Base-by-base conservation (phyloP, 2,113 vertebrate genomes). In the Trematocara macrostoma region DNA sequence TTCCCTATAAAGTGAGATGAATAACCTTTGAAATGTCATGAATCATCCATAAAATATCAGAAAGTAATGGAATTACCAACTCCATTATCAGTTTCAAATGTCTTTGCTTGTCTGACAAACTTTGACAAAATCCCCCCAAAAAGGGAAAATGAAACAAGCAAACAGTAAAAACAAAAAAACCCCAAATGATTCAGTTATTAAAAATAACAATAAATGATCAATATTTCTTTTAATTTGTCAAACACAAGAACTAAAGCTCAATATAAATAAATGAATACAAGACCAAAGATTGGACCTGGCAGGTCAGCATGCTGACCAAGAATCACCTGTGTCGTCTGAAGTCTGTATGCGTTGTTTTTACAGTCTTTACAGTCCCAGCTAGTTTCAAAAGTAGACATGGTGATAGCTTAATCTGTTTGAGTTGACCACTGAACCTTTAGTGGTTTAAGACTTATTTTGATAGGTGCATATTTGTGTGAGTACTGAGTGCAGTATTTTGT, bases 201-300 rank as follows among this genome's bases (percentile, higher is more conserved):
- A 61, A 61, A 59, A 59, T 18, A 45, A 26, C 20, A 69, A 23
- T 69, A 69, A 69, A 64, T 38, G 7, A 67, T 40, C 35, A 10
- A 10, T 15, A 0, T 11, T 38, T 8, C 35, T 61, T 11, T 0
- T 0, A 5, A 42, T 23, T 3, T 69, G n/a, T 42, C 20, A 42
- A 6, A 45, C 8, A 45, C 20, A 69, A 26, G 20, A 45, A 1
- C 20, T 69, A 42, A 69, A 42, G 20, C 3, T 10, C 38, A 40
- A 67, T 40, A 40, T 40, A 45, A 9, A 69, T 69, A 45, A 26
- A 69, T 26, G 38, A 45, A 45, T 26, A 16, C 20, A 42, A 26
- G 1, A 45, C 20, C 38, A 42, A 26, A 71, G 64, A 16, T 0
- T 42, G n/a, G 38, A 45, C 12, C 64, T 42, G 38, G 8, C 38